Conservation (phyloP, 2,888 invertebrate species). For the Drosophila sordidapex region DNA sequence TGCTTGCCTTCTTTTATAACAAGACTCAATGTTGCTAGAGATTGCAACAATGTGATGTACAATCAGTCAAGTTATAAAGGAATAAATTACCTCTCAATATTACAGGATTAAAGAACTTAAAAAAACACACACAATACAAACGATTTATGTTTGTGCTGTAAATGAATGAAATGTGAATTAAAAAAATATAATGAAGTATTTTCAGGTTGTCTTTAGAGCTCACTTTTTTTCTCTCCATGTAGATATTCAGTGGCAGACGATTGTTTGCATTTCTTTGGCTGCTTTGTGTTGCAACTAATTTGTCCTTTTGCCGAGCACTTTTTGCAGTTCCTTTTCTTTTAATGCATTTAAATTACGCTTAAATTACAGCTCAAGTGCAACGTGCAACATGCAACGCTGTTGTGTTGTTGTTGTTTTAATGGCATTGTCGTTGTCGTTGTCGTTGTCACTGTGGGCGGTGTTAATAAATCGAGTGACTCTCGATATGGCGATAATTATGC, state of each 20-base stretch:
- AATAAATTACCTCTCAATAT: not conserved
- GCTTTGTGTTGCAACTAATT: conserved; percentile 33
- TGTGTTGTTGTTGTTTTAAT: not conserved
- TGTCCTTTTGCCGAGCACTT: conserved; percentile 11
- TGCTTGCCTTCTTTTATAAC: not conserved
- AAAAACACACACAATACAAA: not conserved
- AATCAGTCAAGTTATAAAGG: not conserved
- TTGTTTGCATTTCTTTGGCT: conserved; percentile 4
- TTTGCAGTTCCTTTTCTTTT: conserved; percentile 42
- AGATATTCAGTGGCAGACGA: not conserved
- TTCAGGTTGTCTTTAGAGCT: too few relatives aligned
- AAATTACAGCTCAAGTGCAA: conserved; percentile 34
- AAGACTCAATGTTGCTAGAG: not conserved
- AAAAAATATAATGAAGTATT: not conserved
- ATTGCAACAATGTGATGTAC: not conserved
- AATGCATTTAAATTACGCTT: conserved; percentile 60
- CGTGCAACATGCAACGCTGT: not conserved
- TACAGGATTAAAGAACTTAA: not conserved
- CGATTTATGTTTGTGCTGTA: not conserved
- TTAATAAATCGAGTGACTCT: conserved; percentile 78
- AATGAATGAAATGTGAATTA: not conserved
- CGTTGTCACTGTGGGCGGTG: conserved; percentile 61
- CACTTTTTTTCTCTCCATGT: not conserved
- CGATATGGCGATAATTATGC: conserved; percentile 77
- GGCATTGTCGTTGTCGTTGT: not conserved